phyloP scores from a whole-genome alignment of 2,113 vertebrate genomes.

The Petrocephalus zakoni region DNA sequence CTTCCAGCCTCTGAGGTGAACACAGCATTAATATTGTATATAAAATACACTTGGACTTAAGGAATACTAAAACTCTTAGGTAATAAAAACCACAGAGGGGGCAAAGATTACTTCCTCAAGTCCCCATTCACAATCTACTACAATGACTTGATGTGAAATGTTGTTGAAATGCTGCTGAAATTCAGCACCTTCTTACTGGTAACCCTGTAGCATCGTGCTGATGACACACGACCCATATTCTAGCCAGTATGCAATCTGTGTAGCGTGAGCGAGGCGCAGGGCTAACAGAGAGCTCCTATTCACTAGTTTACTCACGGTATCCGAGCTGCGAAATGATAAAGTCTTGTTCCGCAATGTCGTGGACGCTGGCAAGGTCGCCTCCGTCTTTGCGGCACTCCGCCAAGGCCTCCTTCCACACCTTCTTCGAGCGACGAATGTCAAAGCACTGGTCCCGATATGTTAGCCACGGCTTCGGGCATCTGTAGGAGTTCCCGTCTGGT shows the following conservation, averaged over 20 bases:
- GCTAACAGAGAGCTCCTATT: neutral
- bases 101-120: neutral
- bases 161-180: neutral
- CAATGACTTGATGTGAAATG: neutral
- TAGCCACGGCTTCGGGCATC: conserved; percentile 74
- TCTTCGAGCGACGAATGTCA: conserved; percentile 58
- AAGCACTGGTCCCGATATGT: conserved; percentile 82
- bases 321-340: conserved; percentile 85
- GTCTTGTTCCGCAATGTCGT: conserved; percentile 78
- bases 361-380: conserved; percentile 78
- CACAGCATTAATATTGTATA: neutral
- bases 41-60: neutral
- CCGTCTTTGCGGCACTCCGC: conserved; percentile 70
- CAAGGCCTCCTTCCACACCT: conserved; percentile 71
- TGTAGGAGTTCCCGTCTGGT: conserved; percentile 54
- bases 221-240: neutral
- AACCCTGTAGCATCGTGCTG: neutral
- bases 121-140: neutral
- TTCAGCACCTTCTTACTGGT: neutral
- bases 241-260: neutral
- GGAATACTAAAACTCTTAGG: neutral
- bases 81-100: neutral
- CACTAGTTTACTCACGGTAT: conserved; percentile 64
- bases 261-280: neutral
- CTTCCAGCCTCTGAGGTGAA: neutral